Evolutionary conservation across 2,888 invertebrate genomes (phyloP).

Genomic region (Calameuta idolon): DNA sequence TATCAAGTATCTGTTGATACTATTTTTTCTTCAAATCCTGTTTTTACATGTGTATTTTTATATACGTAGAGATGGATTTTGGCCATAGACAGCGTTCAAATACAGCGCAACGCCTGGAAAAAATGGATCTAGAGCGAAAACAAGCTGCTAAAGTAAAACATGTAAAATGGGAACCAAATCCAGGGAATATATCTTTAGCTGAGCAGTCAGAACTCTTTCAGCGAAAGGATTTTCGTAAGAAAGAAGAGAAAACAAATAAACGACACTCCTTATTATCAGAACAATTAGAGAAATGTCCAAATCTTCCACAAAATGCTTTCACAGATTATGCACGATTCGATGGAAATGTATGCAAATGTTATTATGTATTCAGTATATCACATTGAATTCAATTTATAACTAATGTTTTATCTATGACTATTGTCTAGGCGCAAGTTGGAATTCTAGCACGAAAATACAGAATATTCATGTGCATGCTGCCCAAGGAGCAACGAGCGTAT

Average conservation of each 20-base stretch:
- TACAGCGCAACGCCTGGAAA: constrained; percentile 89
- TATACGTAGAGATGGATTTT: constrained; percentile 65
- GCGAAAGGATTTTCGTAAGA: constrained; percentile 66
- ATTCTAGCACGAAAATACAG: constrained; percentile 85
- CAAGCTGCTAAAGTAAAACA: constrained; percentile 82
- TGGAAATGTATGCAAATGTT: constrained; percentile 72
- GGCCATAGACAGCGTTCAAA: constrained; percentile 82
- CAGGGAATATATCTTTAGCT: constrained; percentile 69
- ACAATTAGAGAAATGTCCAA: constrained; percentile 81
- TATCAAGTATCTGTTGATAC: constrained; percentile 70
- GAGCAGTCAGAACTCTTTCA: constrained; percentile 74
- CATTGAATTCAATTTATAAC: constrained; percentile 11
- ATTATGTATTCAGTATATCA: not conserved
- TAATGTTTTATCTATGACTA: constrained; percentile 17
- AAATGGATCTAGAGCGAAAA: constrained; percentile 87
- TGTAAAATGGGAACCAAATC: constrained; percentile 77
- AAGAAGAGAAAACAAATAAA: constrained; percentile 42
- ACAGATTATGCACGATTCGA: constrained; percentile 92
- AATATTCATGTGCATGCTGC: constrained; percentile 91
- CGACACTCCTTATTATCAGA: constrained; percentile 78
- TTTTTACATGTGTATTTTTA: not conserved
- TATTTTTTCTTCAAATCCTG: not conserved
- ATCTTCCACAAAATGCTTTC: constrained; percentile 86
- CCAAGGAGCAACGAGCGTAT: constrained; percentile 83
- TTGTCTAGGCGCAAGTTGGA: constrained; percentile 75